Evolutionary conservation across 1,140 invertebrate genomes (phyloP), one percentile per base, ranked within the genome.

Genomic region (Heliconius congener): DNA sequence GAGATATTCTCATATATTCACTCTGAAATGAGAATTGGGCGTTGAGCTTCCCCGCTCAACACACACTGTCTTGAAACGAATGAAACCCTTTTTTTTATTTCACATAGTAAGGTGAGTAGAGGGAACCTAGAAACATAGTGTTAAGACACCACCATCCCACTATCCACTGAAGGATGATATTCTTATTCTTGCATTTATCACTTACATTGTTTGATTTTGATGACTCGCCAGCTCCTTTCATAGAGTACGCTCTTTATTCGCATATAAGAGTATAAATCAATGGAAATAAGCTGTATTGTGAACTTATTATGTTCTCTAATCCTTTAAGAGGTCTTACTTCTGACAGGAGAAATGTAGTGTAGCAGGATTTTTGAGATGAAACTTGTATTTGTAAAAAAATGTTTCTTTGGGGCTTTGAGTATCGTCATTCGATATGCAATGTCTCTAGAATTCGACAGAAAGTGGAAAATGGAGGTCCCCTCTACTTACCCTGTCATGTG

Each of bases 301-400:
- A 85, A 88, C 86, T 86, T 86, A 90, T 88, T 87, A 89, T 92
- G 91, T 91, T 83, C 78, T 89, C 88, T 92, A 91, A 91, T 91
- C 90, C 90, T 85, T 90, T 87, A 86, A 91, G 86, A 87, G 85
- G 87, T 92, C 90, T 90, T 87, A 88, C 89, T 88, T 91, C 84
- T 82, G 81, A 84, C 82, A 85, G 83, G 86, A 86, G 82, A 80
- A 73, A 77, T 85, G 74, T 71, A 86, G 91, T 88, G 88, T 80
- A 85, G 2, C 11, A 1, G 23, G 13, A 74, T 50, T 34, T 73
- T 66, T 34, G 50, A 88, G 87, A 90, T 83, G 55, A 66, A 27
- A 0, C 55, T 60, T 11, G 4, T 60, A 60, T 60, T 60, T 27
- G 19, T 27, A n/a, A 55, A 19, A 19, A 55, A 55, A 8, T 55